Evolutionary conservation across 2,113 vertebrate species (phyloP), one percentile per base, ranked within the genome.

Genomic region (Talpa occidentalis): DNA sequence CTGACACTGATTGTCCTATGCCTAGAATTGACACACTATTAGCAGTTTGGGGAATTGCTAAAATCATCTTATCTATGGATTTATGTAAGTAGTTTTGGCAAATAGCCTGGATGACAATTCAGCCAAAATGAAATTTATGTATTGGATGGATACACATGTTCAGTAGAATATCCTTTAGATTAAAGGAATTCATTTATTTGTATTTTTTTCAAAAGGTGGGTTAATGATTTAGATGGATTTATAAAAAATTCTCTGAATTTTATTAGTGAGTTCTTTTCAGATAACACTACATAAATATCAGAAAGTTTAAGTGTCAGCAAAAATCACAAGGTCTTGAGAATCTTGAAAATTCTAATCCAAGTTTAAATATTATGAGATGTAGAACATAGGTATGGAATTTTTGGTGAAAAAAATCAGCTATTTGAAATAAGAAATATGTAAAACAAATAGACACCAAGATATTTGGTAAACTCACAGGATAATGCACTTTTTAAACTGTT

Each of bases 51-150:
- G 62, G 78, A 94, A 93, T 77, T 84, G 62, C 44, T 70, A n/a
- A 88, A 93, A 78, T 42, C 44, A 82, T 89, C 22, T 85, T 73
- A 89, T 90, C 49, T 88, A 35, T 77, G 74, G 17, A 92, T 96
- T 81, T 81, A 91, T 84, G 59, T 88, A 70, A 92, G 56, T 28
- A 54, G 69, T 62, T 88, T 77, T 96, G 66, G 56, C 81, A 92
- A 66, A 92, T 4, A 83, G 19, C n/a, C 52, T 54, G 40, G 47
- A 37, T 54, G 54, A 91, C 59, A 76, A 72, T 76, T 76, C 26
- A 80, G 77, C 44, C 66, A n/a, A 35, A 81, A 72, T 77, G 26
- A 85, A 88, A 90, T 40, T 28, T 92, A 19, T 40, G 4, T 76
- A 10, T 74, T 44, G 21, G 21, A 85, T 67, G 32, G 49, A 84